phyloP scores from a whole-genome alignment of 2,797 vertebrate genomes.

The Myotis vivesi region DNA sequence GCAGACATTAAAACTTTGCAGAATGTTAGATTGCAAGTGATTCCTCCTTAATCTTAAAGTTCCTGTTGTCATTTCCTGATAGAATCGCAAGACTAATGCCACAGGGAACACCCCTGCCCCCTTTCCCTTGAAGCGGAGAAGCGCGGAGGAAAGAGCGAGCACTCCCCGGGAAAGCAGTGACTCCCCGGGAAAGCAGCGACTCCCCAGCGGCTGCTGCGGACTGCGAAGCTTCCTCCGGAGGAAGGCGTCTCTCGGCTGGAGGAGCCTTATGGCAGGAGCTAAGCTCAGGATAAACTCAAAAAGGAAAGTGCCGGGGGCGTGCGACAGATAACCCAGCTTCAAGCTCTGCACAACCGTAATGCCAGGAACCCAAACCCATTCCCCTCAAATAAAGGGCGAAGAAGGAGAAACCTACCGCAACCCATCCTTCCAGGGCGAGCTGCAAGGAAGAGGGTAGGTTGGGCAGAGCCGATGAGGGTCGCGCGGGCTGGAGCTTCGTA shows the following conservation, averaged over 20 bases:
- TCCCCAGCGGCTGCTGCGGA: not conserved
- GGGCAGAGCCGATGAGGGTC: not conserved
- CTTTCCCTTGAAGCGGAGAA: not conserved
- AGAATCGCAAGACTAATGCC: not conserved
- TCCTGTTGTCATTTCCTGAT: not conserved
- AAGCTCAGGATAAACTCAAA: slow-evolving; percentile 51
- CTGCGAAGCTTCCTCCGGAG: not conserved
- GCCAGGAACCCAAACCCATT: not conserved
- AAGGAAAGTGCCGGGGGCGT: slow-evolving; percentile 68
- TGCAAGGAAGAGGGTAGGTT: not conserved
- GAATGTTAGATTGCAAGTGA: slow-evolving; percentile 9
- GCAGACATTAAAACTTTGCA: slow-evolving; percentile 38
- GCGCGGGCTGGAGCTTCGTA: not conserved
- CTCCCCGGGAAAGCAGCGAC: not conserved
- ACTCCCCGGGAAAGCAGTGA: not conserved
- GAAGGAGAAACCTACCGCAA: not conserved
- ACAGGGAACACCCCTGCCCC: not conserved
- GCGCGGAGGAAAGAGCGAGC: not conserved
- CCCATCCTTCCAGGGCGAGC: not conserved
- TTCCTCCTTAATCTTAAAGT: not conserved
- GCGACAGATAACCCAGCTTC: slow-evolving; percentile 48
- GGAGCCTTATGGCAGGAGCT: not conserved
- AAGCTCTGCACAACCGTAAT: slow-evolving; percentile 38
- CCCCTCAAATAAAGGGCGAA: not conserved
- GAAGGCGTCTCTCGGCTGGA: not conserved